phyloP scores from a whole-genome alignment of 1,140 invertebrate species.

The Phortica variegata region DNA sequence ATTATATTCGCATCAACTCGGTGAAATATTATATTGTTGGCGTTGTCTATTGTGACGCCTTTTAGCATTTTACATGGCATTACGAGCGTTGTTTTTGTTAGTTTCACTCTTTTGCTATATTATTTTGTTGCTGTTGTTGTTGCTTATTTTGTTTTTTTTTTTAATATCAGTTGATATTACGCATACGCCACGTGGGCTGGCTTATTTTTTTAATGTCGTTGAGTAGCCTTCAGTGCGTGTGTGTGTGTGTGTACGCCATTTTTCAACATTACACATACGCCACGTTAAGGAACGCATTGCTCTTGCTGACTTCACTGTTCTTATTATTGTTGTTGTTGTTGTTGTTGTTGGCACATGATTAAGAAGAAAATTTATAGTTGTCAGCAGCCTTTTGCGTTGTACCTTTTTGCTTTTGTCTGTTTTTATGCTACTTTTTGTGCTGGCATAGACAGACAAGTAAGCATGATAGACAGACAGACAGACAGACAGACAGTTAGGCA shows the following conservation, averaged over 20 bases:
- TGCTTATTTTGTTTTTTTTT: no score
- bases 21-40: slow-evolving; percentile 44
- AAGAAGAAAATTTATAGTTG: slow-evolving; percentile 38
- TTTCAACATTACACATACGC: slow-evolving; percentile 34
- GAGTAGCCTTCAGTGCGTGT: background rate
- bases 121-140: no score
- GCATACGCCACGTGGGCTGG: background rate
- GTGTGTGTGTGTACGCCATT: slow-evolving; percentile 15
- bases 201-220: slow-evolving; percentile 11
- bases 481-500: slow-evolving; percentile 2
- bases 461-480: slow-evolving; percentile 22
- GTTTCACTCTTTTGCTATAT: background rate
- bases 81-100: background rate
- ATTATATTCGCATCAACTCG: slow-evolving; percentile 47
- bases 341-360: slow-evolving; percentile 12
- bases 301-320: background rate
- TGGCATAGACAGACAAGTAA: no score
- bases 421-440: background rate
- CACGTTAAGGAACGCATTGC: no score
- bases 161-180: no score
- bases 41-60: slow-evolving; percentile 3
- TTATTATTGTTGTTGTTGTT: no score
- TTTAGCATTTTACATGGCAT: background rate
- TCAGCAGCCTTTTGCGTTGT: no score
- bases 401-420: background rate